phyloP scores from a whole-genome alignment of 2,797 vertebrate genomes.

The Sebastes reedi region DNA sequence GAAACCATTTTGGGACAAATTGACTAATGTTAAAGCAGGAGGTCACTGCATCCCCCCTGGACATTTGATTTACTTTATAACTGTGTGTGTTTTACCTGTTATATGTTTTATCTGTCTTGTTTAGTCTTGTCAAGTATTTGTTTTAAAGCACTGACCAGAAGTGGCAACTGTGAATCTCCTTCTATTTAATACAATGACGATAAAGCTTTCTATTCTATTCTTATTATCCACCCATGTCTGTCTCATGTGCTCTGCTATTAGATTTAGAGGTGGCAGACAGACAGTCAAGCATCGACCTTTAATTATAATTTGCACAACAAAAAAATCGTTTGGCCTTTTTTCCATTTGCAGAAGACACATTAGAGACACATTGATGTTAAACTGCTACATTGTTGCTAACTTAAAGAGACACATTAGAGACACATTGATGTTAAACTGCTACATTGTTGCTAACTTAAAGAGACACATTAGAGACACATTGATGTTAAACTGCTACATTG shows the following conservation, averaged over 20 bases:
- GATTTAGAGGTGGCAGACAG: conserved; percentile 18
- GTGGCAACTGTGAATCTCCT: too few species aligned
- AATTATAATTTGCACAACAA: conserved; percentile 19
- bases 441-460: too few species aligned
- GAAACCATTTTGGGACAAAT: conserved; percentile 3
- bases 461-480: too few species aligned
- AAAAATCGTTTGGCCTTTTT: conserved; percentile 27
- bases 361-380: neutral
- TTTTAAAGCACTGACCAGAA: too few species aligned
- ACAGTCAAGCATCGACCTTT: conserved; percentile 34
- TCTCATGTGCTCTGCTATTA: conserved; percentile 26
- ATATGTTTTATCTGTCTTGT: too few species aligned
- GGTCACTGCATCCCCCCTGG: conserved; percentile 3
- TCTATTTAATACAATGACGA: too few species aligned
- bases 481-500: too few species aligned
- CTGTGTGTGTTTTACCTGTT: too few species aligned
- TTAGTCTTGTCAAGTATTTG: too few species aligned
- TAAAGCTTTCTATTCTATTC: too few species aligned
- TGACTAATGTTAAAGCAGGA: neutral
- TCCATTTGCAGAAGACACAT: neutral
- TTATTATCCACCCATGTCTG: conserved; percentile 22
- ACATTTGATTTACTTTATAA: neutral
- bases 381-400: neutral
- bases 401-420: neutral
- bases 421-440: too few species aligned